Conservation (phyloP, 2,113 vertebrate genomes). For the Gasterosteus nipponicus region DNA sequence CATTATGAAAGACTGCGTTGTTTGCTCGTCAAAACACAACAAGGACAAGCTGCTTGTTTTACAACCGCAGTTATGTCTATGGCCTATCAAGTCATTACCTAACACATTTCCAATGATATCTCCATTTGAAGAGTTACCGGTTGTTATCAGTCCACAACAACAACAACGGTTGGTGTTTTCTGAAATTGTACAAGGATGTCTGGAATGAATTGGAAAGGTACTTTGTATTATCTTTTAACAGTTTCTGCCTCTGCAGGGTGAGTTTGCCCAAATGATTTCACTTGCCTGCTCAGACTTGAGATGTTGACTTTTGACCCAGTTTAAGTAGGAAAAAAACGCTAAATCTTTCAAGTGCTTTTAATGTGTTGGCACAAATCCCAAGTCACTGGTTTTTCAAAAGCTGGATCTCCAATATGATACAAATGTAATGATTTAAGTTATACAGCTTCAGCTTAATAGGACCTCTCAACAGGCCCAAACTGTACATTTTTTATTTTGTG, state of each 20-base stretch:
- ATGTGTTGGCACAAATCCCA: background rate
- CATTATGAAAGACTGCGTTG: conserved; percentile 10
- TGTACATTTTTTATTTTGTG: background rate
- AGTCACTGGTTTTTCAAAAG: background rate
- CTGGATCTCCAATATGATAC: background rate
- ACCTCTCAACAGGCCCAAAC: background rate
- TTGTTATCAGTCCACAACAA: background rate
- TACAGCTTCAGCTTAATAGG: background rate
- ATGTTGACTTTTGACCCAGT: background rate
- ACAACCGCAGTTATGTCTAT: background rate
- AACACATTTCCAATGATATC: background rate
- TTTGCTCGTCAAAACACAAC: conserved; percentile 14
- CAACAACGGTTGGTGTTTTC: background rate
- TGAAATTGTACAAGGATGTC: background rate
- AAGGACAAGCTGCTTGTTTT: background rate
- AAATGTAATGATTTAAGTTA: background rate
- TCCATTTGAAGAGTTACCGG: too few relatives aligned
- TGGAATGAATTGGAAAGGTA: background rate
- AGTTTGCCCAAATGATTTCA: background rate
- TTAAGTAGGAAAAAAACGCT: background rate
- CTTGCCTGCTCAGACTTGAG: background rate
- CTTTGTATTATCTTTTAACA: background rate
- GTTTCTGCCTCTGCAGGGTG: background rate
- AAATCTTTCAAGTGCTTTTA: background rate
- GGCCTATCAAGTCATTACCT: too few relatives aligned